Base-by-base conservation (phyloP, 1,140 invertebrate species). In the Rhysida immarginata region DNA sequence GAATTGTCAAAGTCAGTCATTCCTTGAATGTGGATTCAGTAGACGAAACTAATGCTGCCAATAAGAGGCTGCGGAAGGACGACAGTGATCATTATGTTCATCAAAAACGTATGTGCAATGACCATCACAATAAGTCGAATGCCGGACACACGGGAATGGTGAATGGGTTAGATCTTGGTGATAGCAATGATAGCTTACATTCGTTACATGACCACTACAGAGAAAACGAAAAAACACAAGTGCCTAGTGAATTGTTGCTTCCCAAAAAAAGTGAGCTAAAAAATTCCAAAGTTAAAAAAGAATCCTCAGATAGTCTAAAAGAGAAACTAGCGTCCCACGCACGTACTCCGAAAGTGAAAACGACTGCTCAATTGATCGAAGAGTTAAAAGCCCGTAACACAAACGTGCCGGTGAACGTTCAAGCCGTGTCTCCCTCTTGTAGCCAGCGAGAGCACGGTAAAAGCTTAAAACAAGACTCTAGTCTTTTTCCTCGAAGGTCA, bases 341-440 rank as follows among this genome's bases (percentile, higher is more conserved):
- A 21, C 73, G 79, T 35, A 80, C 76, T 62, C 78, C 81, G 58
- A 80, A 87, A 73, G 74, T 89, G 1, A 89, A 88, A 74, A 90
- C 86, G 1, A 89, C 86, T 23, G 83, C 86, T 62, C 83, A 90
- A 66, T 66, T 90, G 20, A 75, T 89, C 53, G 83, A 83, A 41
- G 81, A 85, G 64, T 72, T 89, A 56, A 81, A 84, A 66, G 82
- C 80, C 55, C 74, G 79, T 51, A 77, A 71, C 59, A 68, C 75
- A 60, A 70, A 71, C 52, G 60, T 65, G 54, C 68, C 69, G 56
- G 68, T 71, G 62, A 59, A 59, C 45, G 68, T 71, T 41, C n/a
- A n/a, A n/a, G 42, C 58, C 26, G 51, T 60, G 20, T 54, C 57
- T 27, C 59, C 54, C 44, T 20, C 45, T 3, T 27, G 24, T 14